phyloP scores from a whole-genome alignment of 2,113 vertebrate genomes.

The Larimichthys crocea region DNA sequence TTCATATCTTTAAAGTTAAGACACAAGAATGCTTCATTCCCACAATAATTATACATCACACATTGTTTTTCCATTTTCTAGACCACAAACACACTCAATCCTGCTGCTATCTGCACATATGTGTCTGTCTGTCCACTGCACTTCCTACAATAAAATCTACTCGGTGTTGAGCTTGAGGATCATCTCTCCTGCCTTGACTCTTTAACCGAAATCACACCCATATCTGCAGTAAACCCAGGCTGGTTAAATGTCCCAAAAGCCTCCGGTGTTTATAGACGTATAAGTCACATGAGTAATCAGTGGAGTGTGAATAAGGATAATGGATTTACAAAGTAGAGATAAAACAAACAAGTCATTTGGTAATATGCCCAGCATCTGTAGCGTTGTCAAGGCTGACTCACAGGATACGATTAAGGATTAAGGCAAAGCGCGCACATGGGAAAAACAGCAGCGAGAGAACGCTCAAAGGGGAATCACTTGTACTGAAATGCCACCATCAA shows the following conservation, averaged over 20 bases:
- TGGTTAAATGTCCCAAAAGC: not conserved
- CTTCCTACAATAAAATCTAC: not conserved
- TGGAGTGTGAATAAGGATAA: not conserved
- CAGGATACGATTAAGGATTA: not conserved
- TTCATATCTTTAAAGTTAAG: not conserved
- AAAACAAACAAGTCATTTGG: not conserved
- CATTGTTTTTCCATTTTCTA: not conserved
- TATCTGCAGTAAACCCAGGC: not conserved
- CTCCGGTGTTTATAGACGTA: not conserved
- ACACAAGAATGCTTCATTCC: not conserved
- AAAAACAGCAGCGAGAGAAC: not conserved
- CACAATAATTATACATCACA: not conserved
- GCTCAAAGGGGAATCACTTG: slow-evolving; percentile 29
- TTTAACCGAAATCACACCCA: not conserved
- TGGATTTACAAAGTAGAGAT: not conserved
- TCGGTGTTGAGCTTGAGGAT: not conserved
- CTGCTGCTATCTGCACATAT: not conserved
- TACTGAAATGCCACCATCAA: slow-evolving; percentile 64
- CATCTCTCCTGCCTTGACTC: not conserved
- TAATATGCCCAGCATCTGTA: not conserved
- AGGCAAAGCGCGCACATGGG: too few species aligned
- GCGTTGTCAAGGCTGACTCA: not conserved
- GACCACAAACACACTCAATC: not conserved
- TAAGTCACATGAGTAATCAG: not conserved
- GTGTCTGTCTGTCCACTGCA: not conserved